Conservation (phyloP, 2,888 invertebrate genomes). For the Drosophila tanythrix region DNA sequence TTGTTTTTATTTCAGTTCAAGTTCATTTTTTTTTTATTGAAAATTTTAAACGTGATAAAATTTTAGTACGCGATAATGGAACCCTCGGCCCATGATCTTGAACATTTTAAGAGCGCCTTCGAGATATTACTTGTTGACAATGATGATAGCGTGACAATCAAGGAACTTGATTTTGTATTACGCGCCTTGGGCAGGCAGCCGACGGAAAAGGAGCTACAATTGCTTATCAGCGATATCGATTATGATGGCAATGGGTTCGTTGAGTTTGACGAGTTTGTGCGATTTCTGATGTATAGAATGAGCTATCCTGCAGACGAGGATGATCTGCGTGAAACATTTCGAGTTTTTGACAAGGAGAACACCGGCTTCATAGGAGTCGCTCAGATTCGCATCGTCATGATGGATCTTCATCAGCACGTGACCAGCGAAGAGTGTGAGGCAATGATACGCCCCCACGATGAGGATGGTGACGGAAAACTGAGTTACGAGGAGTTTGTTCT, state of each 20-base stretch:
- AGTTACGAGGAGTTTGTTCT: slow-evolving; percentile 19
- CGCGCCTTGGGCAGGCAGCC: neutral
- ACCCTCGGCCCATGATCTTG: neutral
- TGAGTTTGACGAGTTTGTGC: slow-evolving; percentile 3
- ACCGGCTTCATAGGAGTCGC: neutral
- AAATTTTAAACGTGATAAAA: neutral
- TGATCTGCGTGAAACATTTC: slow-evolving; percentile 27
- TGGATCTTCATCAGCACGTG: slow-evolving; percentile 7
- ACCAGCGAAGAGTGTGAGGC: slow-evolving; percentile 12
- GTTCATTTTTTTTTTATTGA: neutral
- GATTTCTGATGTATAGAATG: slow-evolving; percentile 7
- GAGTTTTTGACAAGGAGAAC: slow-evolving; percentile 13
- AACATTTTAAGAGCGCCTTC: slow-evolving; percentile 5
- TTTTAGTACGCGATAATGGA: slow-evolving; percentile 10
- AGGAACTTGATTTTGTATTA: slow-evolving; percentile 4
- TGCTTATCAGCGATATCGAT: slow-evolving; percentile 26
- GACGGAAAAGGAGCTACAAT: slow-evolving; percentile 22
- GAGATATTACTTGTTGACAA: neutral
- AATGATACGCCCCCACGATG: slow-evolving; percentile 10
- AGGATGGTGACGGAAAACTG: slow-evolving; percentile 14
- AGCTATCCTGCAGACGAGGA: slow-evolving; percentile 19
- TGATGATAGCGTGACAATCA: neutral
- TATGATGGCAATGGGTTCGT: slow-evolving; percentile 23
- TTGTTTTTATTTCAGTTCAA: neutral
- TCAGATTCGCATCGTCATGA: neutral